A percentile compares a stretch with the other conserved stretches of the same genome.
phyloP scores from a whole-genome alignment of 2,797 vertebrate genomes.

The Argyrosomus regius region DNA sequence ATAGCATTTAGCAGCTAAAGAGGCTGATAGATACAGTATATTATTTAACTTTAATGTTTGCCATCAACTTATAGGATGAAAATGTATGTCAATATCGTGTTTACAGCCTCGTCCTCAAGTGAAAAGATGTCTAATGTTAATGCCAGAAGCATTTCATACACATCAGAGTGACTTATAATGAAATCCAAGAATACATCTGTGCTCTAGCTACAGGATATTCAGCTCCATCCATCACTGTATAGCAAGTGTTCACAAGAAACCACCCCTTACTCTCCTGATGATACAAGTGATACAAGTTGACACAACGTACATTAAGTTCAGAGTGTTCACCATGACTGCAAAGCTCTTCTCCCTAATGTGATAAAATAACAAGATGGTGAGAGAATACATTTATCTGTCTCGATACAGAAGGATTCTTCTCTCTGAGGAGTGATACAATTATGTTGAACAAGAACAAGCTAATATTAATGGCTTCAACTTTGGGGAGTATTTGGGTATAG shows the following conservation, averaged over 20 bases:
- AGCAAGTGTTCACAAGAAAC: not conserved
- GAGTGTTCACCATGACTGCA: constrained; percentile 5
- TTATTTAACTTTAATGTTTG: too few relatives aligned
- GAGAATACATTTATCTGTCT: constrained; percentile 13
- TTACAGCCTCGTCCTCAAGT: too few relatives aligned
- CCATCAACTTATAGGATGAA: too few relatives aligned
- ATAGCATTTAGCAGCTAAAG: not conserved
- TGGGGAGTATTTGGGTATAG: not conserved
- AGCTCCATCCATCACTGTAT: not conserved
- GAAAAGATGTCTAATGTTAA: not conserved
- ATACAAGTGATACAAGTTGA: not conserved
- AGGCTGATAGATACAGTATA: too few relatives aligned
- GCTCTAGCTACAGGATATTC: not conserved
- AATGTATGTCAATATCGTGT: too few relatives aligned
- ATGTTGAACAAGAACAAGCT: constrained; percentile 16
- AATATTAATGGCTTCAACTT: constrained; percentile 2
- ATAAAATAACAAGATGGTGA: constrained; percentile 21
- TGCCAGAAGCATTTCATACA: not conserved
- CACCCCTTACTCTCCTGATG: not conserved
- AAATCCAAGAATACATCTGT: not conserved
- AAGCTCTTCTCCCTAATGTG: constrained; percentile 25
- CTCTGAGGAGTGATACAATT: constrained; percentile 20
- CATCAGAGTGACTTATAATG: not conserved
- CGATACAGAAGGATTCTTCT: not conserved
- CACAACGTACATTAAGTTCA: not conserved